Evolutionary conservation across 1,140 invertebrate species (phyloP).

Genomic region (Apis cerana): DNA sequence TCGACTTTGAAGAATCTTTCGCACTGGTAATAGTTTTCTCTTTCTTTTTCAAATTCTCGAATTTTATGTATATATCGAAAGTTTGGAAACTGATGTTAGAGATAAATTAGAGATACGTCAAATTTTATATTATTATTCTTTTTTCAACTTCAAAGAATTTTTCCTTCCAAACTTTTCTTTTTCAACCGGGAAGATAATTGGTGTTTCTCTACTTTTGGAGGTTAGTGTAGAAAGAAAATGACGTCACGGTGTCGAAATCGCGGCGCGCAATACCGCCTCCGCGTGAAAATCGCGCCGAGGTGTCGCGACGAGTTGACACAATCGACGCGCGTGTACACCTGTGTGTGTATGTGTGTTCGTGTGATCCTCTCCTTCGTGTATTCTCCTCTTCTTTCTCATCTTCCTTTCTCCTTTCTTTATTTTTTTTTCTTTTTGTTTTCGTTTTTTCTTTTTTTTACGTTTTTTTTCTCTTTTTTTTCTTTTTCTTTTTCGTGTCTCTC

Average conservation of each 20-base stretch:
- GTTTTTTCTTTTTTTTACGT: too few relatives aligned
- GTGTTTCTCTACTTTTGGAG: neutral
- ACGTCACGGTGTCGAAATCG: conserved; percentile 29
- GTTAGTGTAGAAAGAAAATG: conserved; percentile 43
- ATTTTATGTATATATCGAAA: neutral
- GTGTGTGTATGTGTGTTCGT: accelerated
- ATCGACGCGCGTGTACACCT: neutral
- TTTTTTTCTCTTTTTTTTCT: neutral
- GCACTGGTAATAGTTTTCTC: too few relatives aligned
- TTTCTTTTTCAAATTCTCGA: neutral
- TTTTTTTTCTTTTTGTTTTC: neutral
- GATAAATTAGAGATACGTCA: too few relatives aligned
- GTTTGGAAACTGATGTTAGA: neutral
- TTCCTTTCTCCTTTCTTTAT: neutral
- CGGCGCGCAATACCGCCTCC: neutral
- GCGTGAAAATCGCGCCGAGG: neutral
- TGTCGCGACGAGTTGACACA: neutral
- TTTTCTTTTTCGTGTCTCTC: neutral
- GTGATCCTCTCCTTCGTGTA: neutral
- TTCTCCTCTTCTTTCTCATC: neutral
- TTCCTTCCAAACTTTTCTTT: too few relatives aligned
- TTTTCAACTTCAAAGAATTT: too few relatives aligned
- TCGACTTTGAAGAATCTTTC: too few relatives aligned
- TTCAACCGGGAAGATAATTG: too few relatives aligned
- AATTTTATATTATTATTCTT: too few relatives aligned